These are phyloP conservation scores for Petroica traversi DNA, from an alignment of 2,113 vertebrate genomes.

Conservation along the genomic window DNA sequence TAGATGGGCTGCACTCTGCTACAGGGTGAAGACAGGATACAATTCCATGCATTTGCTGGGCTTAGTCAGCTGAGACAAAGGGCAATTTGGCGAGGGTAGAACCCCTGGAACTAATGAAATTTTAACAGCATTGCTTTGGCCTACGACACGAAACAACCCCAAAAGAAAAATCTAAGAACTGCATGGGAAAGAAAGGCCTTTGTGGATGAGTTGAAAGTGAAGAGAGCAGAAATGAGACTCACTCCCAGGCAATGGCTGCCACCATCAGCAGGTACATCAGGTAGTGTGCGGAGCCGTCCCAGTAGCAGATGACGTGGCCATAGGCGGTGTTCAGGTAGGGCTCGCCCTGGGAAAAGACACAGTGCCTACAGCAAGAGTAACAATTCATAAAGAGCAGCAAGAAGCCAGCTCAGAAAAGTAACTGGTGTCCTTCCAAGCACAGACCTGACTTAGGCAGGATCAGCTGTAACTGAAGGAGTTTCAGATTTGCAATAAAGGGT, in stretches of 20 bases:
- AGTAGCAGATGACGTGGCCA: constrained; percentile 92
- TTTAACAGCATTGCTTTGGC: neutral
- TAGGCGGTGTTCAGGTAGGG: constrained; percentile 90
- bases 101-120: neutral
- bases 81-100: neutral
- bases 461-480: neutral
- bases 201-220: neutral
- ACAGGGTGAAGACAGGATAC: neutral
- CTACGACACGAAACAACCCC: neutral
- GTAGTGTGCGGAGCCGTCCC: constrained; percentile 94
- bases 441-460: neutral
- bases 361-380: neutral
- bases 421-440: neutral
- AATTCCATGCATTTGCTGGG: neutral
- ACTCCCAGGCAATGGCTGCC: constrained; percentile 95
- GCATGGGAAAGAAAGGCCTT: neutral
- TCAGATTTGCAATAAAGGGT: neutral
- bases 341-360: constrained; percentile 75
- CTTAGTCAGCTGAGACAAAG: neutral
- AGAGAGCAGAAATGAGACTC: constrained; percentile 34
- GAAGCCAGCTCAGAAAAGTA: neutral
- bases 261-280: constrained; percentile 96
- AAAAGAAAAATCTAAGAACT: neutral
- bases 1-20: neutral
- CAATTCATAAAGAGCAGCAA: neutral